These are phyloP conservation scores for Drosophila siamana DNA, from an alignment of 2,888 invertebrate species.

Conservation along the genomic window DNA sequence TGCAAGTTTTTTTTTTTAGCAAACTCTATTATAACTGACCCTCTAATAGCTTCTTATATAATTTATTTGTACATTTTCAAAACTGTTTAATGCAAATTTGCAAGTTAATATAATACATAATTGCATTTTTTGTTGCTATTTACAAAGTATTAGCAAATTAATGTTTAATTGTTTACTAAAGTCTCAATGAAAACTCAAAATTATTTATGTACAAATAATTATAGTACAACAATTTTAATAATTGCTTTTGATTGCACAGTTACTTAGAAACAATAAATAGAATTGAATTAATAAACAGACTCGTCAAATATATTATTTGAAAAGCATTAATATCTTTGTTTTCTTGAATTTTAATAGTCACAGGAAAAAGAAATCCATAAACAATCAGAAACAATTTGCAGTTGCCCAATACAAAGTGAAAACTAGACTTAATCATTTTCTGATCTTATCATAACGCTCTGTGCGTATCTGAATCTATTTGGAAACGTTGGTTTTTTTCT, in stretches of 20 bases:
- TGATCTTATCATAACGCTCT: conserved; percentile 4
- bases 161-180: background rate
- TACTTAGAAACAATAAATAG: too few relatives aligned
- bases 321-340: background rate
- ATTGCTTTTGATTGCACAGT: too few relatives aligned
- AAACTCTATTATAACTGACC: background rate
- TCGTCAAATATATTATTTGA: background rate
- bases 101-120: background rate
- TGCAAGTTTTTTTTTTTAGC: background rate
- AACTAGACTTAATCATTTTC: background rate
- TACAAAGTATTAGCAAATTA: background rate
- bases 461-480: background rate
- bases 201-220: too few relatives aligned
- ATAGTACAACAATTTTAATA: too few relatives aligned
- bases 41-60: background rate
- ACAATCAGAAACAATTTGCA: background rate
- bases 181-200: background rate
- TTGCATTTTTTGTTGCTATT: background rate
- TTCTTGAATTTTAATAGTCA: background rate
- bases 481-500: background rate
- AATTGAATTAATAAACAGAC: too few relatives aligned
- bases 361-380: background rate
- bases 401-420: background rate
- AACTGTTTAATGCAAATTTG: background rate
- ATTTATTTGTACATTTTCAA: background rate